These are phyloP conservation scores for Oriolus oriolus DNA, from an alignment of 2,113 vertebrate species.

Conservation along the genomic window DNA sequence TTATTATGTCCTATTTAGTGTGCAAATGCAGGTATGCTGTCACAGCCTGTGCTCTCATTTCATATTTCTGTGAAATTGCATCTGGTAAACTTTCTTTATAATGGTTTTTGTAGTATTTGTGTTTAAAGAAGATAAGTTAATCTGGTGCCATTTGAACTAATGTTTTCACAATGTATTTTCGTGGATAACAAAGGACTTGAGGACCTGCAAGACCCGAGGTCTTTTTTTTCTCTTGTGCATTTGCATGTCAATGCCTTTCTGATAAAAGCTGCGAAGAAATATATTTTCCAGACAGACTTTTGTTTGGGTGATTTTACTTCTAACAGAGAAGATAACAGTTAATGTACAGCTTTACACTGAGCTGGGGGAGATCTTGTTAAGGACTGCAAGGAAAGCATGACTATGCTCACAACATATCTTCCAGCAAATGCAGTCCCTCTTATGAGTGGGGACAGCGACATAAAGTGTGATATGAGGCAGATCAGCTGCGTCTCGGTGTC, in stretches of 20 bases:
- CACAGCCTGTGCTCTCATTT: not conserved
- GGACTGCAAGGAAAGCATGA: not conserved
- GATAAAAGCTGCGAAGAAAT: not conserved
- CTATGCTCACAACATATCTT: not conserved
- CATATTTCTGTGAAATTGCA: not conserved
- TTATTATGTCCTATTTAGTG: not conserved
- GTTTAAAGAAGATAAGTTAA: not conserved
- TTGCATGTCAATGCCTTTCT: not conserved
- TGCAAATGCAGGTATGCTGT: not conserved
- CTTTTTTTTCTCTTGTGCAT: not conserved
- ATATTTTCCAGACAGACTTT: not conserved
- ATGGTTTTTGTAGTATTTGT: not conserved
- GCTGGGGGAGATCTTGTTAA: not conserved
- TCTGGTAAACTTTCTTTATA: not conserved
- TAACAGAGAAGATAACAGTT: not conserved
- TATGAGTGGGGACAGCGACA: conserved; percentile 37
- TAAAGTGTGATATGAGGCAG: conserved; percentile 18
- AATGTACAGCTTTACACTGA: not conserved
- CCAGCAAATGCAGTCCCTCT: not conserved
- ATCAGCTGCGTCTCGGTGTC: not conserved
- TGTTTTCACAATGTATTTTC: not conserved
- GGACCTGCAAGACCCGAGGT: not conserved
- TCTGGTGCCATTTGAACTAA: not conserved
- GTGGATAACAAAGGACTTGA: not conserved
- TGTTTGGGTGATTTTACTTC: not conserved